Base-by-base conservation (phyloP, 1,140 invertebrate genomes). In the Drosophila rhopaloa region DNA sequence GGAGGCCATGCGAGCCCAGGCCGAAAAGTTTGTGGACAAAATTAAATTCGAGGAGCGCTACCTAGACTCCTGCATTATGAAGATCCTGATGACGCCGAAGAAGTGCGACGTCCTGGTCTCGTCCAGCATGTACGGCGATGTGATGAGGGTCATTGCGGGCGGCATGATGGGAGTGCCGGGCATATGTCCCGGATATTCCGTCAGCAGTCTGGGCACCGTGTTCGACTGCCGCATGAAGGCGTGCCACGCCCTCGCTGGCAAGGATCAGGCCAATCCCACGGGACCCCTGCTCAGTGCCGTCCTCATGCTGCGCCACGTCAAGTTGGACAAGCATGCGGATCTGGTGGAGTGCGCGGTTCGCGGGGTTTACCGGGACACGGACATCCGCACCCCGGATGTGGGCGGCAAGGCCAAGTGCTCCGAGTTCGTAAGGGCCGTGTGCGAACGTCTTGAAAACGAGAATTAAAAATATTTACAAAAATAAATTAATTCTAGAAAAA, bases 71-170 rank as follows among this genome's bases (percentile, higher is more conserved):
- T 71, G 56, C 4, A 63, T 59, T 29, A 14, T 79, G n/a, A 68
- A 72, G 37, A 19, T 89, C 6, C 29, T 89, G 0, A 63, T 79
- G 73, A n/a, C 46, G 0, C 77, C 84, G 1, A 41, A 75, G 0
- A 10, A 4, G 8, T 44, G 38, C 16, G 84, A 89, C 27, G 40
- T 89, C 0, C 24, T 89, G 11, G 77, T 78, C 29, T 73, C 85
- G 3, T 89, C 85, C 27, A 89, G 84, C 51, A 89, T 89, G 84
- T 89, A 89, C 11, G 84, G 84, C 38, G 84, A 89, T 47, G 81
- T 90, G 0, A 51, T 89, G 8, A 48, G 76, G 1, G 48, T 80
- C 14, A 54, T 89, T 19, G 63, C 65, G 0, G 63, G 77, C 11
- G 61, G 43, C 40, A 90, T 89, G 24, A 75, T 73, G 51, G 84